Evolutionary conservation across 2,113 vertebrate species (phyloP), one percentile per base, ranked within the genome.

Genomic region (Mormyrus lacerda): DNA sequence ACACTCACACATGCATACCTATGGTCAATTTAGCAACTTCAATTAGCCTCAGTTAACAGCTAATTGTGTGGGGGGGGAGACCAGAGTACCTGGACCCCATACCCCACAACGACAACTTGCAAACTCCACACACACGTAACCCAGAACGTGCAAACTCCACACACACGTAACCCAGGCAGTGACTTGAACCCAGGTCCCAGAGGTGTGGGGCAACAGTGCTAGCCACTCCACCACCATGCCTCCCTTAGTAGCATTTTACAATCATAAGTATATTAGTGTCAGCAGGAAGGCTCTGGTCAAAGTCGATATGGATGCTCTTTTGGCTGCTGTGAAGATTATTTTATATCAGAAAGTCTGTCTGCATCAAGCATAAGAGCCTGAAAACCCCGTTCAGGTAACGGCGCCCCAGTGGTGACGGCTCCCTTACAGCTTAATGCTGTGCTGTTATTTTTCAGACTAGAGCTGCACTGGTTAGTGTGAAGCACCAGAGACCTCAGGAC

Each of bases 381-480:
- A 73, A 69, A 48, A 69, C 47, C 61, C 61, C 21, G 45, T 79
- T 91, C 45, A 44, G n/a, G 87, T 88, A 27, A 79, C 82, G 87
- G 42, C 11, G 35, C 86, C 65, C 27, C 47, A 44, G 73, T 88
- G 88, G 85, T 89, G 90, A 89, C 91, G 93, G 73, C 31, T 48
- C 39, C 76, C 83, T 39, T 89, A 51, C 55, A 35, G 39, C 44
- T 65, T 65, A 91, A 90, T 89, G 91, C 17, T 58, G 88, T 91
- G n/a, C 42, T 39, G 92, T 92, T 95, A 95, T 95, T 95, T 95
- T 92, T 94, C 94, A 93, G 42, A 83, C 83, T 65, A 86, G 86
- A 89, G 89, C 91, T 88, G 88, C 89, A 87, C 91, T 24, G 89
- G 89, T 91, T 91, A 89, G 90, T 92, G 42, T 65, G 88, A 93